Conservation (phyloP, 2,888 invertebrate species). For the Apodemia zela region DNA sequence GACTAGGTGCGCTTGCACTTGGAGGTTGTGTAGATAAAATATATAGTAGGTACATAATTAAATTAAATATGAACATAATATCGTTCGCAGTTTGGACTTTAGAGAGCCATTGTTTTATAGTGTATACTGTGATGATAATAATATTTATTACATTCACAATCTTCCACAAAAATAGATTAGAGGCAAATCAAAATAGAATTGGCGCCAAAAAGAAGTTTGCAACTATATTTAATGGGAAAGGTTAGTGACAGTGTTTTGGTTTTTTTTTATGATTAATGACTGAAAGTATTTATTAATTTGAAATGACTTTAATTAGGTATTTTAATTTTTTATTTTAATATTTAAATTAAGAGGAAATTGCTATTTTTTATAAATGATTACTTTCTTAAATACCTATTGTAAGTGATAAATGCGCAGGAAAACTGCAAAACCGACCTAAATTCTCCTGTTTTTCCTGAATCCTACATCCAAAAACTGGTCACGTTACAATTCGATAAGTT, state of each 20-base stretch:
- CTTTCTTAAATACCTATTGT: too few species aligned
- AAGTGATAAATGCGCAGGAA: too few species aligned
- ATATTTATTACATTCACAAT: slow-evolving; percentile 62
- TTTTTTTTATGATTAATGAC: slow-evolving; percentile 19
- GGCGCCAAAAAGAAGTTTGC: slow-evolving; percentile 49
- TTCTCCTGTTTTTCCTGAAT: too few species aligned
- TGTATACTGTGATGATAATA: slow-evolving; percentile 58
- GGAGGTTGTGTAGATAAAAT: neutral
- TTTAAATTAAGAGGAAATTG: too few species aligned
- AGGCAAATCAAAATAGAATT: slow-evolving; percentile 45
- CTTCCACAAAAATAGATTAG: slow-evolving; percentile 63
- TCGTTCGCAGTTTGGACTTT: slow-evolving; percentile 63
- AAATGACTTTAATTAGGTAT: neutral
- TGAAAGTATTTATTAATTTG: neutral
- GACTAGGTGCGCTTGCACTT: neutral
- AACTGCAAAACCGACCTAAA: too few species aligned
- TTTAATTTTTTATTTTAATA: too few species aligned
- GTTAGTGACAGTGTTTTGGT: slow-evolving; percentile 39
- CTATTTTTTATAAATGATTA: too few species aligned
- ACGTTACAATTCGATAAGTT: too few species aligned
- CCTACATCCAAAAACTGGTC: too few species aligned
- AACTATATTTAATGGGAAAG: slow-evolving; percentile 49
- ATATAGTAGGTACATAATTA: neutral
- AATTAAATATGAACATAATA: slow-evolving; percentile 55
- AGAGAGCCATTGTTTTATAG: slow-evolving; percentile 67